These are phyloP conservation scores for Bombus vancouverensis DNA, from an alignment of 1,140 invertebrate species.

Conservation along the genomic window DNA sequence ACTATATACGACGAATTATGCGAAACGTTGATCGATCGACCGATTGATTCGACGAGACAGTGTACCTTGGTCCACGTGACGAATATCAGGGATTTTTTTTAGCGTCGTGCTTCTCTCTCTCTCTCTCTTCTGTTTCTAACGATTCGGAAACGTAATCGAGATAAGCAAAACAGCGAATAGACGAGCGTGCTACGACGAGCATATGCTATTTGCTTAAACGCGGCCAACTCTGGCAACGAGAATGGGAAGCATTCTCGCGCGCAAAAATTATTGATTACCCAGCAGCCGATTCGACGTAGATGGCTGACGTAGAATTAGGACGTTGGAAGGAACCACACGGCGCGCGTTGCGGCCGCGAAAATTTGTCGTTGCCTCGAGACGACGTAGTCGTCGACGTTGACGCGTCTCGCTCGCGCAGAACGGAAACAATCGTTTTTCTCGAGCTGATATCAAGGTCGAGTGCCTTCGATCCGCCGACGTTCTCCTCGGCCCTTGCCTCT, in stretches of 20 bases:
- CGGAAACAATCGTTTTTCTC: conserved; percentile 35
- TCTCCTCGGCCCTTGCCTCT: background rate
- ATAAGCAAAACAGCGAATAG: too few relatives aligned
- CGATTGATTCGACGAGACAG: accelerated
- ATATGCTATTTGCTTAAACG: too few relatives aligned
- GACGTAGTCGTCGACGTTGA: background rate
- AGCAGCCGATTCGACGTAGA: conserved; percentile 24
- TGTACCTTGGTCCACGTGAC: too few relatives aligned
- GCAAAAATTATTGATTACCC: conserved; percentile 56
- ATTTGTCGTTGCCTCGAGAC: background rate
- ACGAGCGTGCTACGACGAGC: too few relatives aligned
- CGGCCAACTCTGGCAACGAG: too few relatives aligned
- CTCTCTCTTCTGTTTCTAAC: too few relatives aligned
- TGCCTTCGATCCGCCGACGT: conserved; percentile 24
- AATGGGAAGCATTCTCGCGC: conserved; percentile 21
- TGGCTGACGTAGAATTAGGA: conserved; percentile 37
- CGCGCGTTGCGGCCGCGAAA: background rate
- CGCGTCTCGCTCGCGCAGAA: background rate
- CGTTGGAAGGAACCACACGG: background rate
- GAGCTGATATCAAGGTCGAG: conserved; percentile 43
- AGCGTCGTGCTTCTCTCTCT: too few relatives aligned
- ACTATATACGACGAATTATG: accelerated
- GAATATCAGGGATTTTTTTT: too few relatives aligned
- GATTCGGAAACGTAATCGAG: too few relatives aligned
- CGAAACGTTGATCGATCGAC: background rate